Conservation (phyloP, 2,888 invertebrate genomes). For the Bedellia somnulentella region DNA sequence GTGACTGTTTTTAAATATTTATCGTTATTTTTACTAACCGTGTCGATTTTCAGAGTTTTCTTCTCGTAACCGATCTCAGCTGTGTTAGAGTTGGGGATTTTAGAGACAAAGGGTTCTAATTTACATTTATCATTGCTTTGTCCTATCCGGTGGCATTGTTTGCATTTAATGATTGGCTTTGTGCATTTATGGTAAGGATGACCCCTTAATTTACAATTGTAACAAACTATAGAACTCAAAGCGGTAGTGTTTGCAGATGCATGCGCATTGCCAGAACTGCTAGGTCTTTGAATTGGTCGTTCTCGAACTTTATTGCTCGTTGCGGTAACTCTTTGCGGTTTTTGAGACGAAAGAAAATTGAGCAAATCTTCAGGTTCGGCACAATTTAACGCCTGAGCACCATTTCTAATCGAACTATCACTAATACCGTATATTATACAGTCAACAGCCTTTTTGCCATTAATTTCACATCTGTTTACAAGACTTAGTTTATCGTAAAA, state of each 20-base stretch:
- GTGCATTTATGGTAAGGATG: conserved; percentile 6
- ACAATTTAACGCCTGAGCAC: conserved; percentile 4
- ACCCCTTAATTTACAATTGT: conserved; percentile 6
- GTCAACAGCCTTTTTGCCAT: conserved; percentile 8
- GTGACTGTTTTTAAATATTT: conserved; percentile 8
- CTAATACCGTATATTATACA: conserved; percentile 8
- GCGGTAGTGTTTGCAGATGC: background rate
- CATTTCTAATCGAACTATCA: conserved; percentile 7
- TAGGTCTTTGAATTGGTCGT: background rate
- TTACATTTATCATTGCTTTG: conserved; percentile 5
- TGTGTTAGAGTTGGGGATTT: conserved; percentile 1
- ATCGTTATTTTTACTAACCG: conserved; percentile 4
- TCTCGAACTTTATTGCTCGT: too few relatives aligned
- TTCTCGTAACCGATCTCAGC: conserved; percentile 2
- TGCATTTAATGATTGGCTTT: conserved; percentile 4
- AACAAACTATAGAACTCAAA: conserved; percentile 1
- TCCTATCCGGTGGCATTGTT: conserved; percentile 7
- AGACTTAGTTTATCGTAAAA: conserved; percentile 9
- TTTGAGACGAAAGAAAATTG: conserved; percentile 5
- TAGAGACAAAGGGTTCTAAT: conserved; percentile 2
- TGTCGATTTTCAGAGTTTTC: conserved; percentile 4
- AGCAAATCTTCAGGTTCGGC: conserved; percentile 6
- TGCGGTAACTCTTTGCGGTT: background rate
- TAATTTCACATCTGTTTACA: conserved; percentile 8
- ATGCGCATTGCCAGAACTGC: background rate